Evolutionary conservation across 2,888 invertebrate genomes (phyloP), one percentile per base, ranked within the genome.

Genomic region (Sicus ferrugineus): DNA sequence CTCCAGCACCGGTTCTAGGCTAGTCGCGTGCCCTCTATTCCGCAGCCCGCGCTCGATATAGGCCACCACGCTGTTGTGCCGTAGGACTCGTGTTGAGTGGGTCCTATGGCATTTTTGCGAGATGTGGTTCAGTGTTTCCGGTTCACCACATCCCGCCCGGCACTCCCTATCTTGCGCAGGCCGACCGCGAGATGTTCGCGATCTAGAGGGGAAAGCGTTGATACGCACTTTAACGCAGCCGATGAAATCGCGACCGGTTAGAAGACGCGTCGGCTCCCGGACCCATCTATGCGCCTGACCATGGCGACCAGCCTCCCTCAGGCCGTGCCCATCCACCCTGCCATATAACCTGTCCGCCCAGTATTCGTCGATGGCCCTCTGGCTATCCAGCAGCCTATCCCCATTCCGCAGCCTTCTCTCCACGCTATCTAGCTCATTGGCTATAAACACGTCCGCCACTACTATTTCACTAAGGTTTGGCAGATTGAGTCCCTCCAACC

Each of bases 101-200:
- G 56, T 7, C 21, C 56, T 9, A 16, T 56, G n/a, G 16, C 56
- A 56, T 56, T 30, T 11, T 23, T 56, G 56, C n/a, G 21, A n/a
- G 14, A 56, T 56, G n/a, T 56, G 56, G 30, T 56, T 56, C 6
- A 30, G 6, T 3, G 56, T 56, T 56, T 56, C 56, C 26, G 56
- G 56, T 7, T 19, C 56, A 14, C 3, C n/a, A 56, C 56, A 56
- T 3, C 56, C 56, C 16, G 56, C 56, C 5, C 56, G 56, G 56
- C 56, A 56, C 26, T 56, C 30, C 11, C 56, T 23, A 21, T 56
- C 56, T 4, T 19, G 23, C 4, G 4, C 26, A 7, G 26, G 56
- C 21, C 56, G 16, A 6, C 56, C 56, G 16, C 56, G 16, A 16
- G 56, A 9, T 56, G 56, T 56, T 3, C 56, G 56, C n/a, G 56